Base-by-base conservation (phyloP, 2,113 vertebrate genomes). In the Neoarius graeffei region DNA sequence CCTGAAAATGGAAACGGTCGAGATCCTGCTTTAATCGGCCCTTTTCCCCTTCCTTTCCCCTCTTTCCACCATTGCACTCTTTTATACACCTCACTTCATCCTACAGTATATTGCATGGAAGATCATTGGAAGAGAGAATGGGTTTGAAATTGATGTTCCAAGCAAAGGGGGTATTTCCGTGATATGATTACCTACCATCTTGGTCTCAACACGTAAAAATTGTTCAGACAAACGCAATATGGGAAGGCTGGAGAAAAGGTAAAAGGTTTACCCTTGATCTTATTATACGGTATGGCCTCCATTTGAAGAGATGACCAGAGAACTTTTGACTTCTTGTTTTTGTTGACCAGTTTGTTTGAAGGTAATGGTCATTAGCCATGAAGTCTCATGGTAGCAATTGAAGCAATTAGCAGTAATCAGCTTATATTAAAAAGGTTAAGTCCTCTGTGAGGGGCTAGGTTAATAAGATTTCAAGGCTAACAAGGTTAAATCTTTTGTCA, bases 11-110 rank as follows among this genome's bases (percentile, higher is more conserved):
- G 60, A 92, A 90, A 90, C 30, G 86, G 59, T 64, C 30, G 67
- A 60, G 86, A 90, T 92, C 89, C 62, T 56, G 86, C 87, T 89
- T 89, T 92, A 93, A 90, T 93, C 92, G 89, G 89, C 86, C 92
- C 89, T 80, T 87, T 90, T 85, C 52, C 90, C 79, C 88, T 73
- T 6, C 67, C 56, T 62, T 81, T 85, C 79, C 48, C 64, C 59
- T 85, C 30, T 59, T 62, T 17, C 25, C 9, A 81, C 25, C 64
- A 25, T 30, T 62, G 5, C 11, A 35, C 62, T 66, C 74, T 87
- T 62, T 86, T 82, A 48, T 73, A 67, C 54, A 30, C 69, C 54
- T 73, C 42, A 27, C 80, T 80, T 30, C 79, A 73, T 27, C 59
- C 62, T 52, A 60, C 42, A 4, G 42, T 42, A 42, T 30, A 73